Percentiles rank a stretch among this genome's conserved stretches.
These are phyloP conservation scores for Borostomias antarcticus DNA, from an alignment of 2,797 vertebrate genomes.

Conservation along the genomic window DNA sequence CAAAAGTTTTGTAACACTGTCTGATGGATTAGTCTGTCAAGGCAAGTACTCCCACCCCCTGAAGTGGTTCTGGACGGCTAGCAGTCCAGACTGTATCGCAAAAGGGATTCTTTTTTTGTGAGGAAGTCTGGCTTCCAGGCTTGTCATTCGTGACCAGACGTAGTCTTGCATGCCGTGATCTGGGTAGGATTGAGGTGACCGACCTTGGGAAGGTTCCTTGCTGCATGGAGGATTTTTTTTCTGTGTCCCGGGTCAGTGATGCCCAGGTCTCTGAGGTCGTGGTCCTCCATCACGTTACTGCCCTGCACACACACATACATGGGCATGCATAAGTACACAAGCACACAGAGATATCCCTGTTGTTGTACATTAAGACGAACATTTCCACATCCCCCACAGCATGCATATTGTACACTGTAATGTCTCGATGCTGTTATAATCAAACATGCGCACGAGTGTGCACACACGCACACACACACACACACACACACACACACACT, in stretches of 20 bases:
- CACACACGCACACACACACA: constrained; percentile 13
- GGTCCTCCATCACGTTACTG: constrained; percentile 96
- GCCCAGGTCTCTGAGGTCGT: constrained; percentile 93
- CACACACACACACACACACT: neutral
- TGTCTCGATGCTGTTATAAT: too few species aligned
- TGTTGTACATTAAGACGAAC: constrained; percentile 14
- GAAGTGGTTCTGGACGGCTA: too few species aligned
- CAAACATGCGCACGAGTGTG: constrained; percentile 10
- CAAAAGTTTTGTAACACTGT: too few species aligned
- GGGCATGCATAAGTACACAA: constrained; percentile 22
- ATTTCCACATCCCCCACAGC: constrained; percentile 4
- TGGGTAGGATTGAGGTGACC: constrained; percentile 28
- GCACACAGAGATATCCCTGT: constrained; percentile 19
- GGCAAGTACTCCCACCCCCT: too few species aligned
- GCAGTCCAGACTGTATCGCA: too few species aligned
- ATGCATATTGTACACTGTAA: too few species aligned
- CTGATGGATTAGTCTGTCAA: too few species aligned
- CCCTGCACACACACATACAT: constrained; percentile 67
- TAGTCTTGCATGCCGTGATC: neutral
- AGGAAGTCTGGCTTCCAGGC: too few species aligned
- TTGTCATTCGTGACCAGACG: too few species aligned
- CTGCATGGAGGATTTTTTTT: constrained; percentile 91
- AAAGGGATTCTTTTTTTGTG: too few species aligned
- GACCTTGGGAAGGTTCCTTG: constrained; percentile 93
- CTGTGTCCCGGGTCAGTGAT: constrained; percentile 92